Conservation (phyloP, 2,888 invertebrate genomes). For the Drosophila quasianomalipes region DNA sequence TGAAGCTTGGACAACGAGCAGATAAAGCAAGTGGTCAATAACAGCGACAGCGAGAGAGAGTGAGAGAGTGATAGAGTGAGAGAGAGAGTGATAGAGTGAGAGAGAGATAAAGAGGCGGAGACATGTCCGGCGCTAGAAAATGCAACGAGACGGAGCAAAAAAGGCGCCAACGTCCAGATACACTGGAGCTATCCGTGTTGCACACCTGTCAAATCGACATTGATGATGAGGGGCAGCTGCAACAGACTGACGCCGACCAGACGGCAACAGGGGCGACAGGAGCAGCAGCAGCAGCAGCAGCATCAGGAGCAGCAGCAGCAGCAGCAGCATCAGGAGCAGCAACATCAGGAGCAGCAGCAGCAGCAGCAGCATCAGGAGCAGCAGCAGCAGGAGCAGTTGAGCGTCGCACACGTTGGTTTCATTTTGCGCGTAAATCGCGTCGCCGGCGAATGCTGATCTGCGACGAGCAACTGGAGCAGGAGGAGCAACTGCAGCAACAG, state of each 20-base stretch:
- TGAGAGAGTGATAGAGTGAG: neutral
- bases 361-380: conserved; percentile 1
- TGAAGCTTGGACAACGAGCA: conserved; percentile 9
- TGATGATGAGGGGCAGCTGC: neutral
- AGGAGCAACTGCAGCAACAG: conserved; percentile 5
- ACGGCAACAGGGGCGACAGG: conserved; percentile 6
- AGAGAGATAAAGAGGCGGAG: conserved; percentile 28
- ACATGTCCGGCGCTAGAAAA: conserved; percentile 73
- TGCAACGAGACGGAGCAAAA: conserved; percentile 33
- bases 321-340: conserved; percentile 9
- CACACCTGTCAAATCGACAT: conserved; percentile 80
- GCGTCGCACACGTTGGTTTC: conserved; percentile 63
- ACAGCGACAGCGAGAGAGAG: neutral
- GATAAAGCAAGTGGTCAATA: neutral
- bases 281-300: conserved; percentile 1
- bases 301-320: neutral
- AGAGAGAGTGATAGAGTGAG: neutral
- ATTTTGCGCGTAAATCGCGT: conserved; percentile 61
- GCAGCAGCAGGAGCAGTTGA: conserved; percentile 12
- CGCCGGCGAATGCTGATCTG: conserved; percentile 34
- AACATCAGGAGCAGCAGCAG: conserved; percentile 7
- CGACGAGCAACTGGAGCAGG: conserved; percentile 37
- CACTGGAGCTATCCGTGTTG: conserved; percentile 87
- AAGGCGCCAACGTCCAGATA: conserved; percentile 78
- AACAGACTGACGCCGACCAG: neutral